Conservation (phyloP, 2,113 vertebrate genomes). For the Takifugu flavidus region DNA sequence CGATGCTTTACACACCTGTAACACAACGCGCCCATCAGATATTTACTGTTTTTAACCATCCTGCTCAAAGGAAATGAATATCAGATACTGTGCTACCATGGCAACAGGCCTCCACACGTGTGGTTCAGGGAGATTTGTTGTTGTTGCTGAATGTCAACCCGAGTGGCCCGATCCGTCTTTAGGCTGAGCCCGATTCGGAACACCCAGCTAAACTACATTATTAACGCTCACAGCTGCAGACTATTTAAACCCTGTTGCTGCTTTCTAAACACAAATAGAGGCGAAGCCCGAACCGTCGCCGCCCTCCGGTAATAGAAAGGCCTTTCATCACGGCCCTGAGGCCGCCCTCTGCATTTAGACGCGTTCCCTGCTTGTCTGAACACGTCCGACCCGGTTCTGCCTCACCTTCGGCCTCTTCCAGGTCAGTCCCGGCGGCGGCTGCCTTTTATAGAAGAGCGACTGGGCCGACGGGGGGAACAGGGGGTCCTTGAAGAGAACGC, state of each 20-base stretch:
- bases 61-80: no score
- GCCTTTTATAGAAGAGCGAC: conserved; percentile 76
- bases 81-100: no score
- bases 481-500: conserved; percentile 75
- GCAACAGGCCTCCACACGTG: no score
- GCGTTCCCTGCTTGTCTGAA: not conserved
- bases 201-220: no score
- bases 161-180: no score
- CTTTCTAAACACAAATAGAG: conserved; percentile 36
- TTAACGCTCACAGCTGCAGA: conserved; percentile 10
- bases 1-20: no score
- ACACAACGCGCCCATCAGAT: no score
- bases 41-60: no score
- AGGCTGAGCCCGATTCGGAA: no score
- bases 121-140: no score
- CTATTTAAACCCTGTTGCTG: conserved; percentile 46
- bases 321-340: conserved; percentile 59
- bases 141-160: no score
- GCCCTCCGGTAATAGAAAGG: conserved; percentile 52
- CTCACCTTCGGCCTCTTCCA: conserved; percentile 79
- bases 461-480: conserved; percentile 68
- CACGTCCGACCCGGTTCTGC: not conserved
- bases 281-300: conserved; percentile 45
- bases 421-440: conserved; percentile 68
- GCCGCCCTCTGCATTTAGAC: conserved; percentile 16